Evolutionary conservation across 2,797 vertebrate genomes (phyloP), one percentile per base, ranked within the genome.

Genomic region (Morelia viridis): DNA sequence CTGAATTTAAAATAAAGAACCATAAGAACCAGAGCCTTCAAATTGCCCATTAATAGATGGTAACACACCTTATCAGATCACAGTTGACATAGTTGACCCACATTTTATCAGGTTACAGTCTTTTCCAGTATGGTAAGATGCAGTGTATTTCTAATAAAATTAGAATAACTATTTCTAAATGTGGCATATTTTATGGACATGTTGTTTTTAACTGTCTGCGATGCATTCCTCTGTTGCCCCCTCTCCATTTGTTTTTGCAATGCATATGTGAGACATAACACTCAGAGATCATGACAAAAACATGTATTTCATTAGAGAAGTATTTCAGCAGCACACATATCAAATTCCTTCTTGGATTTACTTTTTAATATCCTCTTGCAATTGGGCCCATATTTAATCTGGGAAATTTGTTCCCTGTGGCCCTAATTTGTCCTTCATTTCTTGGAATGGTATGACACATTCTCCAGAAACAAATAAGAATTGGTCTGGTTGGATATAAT

Each of bases 281-380:
- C 85, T 46, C 53, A 89, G 91, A 93, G 57, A 64, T 92, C 50
- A 35, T 0, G 89, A 85, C 76, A 80, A 94, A 41, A 94, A 94
- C 50, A 84, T 9, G 68, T 17, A 76, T 57, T 3, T 64, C 87
- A 95, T 90, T 10, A 0, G 0, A 96, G 2, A 94, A 84, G 35
- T 0, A 0, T 65, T 15, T 35, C 35, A 83, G 85, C 90, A 22
- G 58, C 91, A 85, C 35, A 90, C 41, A 31, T 28, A 80, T 10
- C 89, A 80, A 7, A n/a, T 71, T 56, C 31, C 50, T 85, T 64
- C 58, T 90, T 85, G 2, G 4, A 58, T 85, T n/a, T 56, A 85
- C 19, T 57, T 68, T 26, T 57, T 24, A 60, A 46, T 11, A 4
- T 76, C 56, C 50, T 86, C 19, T 53, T 91, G 19, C 46, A 26